Evolutionary conservation across 1,140 invertebrate species (phyloP), one percentile per base, ranked within the genome.

Genomic region (Pygmarrhopalites habei): DNA sequence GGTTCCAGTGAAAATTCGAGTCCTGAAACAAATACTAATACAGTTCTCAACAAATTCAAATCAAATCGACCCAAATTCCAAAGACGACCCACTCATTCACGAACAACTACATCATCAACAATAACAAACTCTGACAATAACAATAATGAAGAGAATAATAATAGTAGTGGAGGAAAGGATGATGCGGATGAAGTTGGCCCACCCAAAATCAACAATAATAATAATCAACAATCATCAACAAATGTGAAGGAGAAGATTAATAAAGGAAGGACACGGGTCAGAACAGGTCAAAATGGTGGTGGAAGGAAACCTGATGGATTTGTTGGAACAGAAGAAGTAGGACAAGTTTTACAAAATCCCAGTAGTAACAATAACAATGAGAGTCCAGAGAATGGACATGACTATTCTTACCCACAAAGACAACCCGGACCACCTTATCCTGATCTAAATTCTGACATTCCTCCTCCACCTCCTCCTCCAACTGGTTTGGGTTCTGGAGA

Each of bases 21-120:
- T n/a, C n/a, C n/a, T 19, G 44, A n/a, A 10, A 25, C 44, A n/a
- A 25, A 25, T n/a, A 47, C 12, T 23, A 53, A 12, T 28, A 25
- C 10, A 53, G 15, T 23, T 26, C 19, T 28, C 49, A 29, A 25
- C 49, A 56, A 41, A 23, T 56, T 19, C 30, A 56, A 56, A 23
- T 39, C 53, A 7, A 56, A 56, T 23, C 53, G 53, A 41, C 53
- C 53, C 3, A 41, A 41, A 28, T 56, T 35, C 35, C 53, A 56
- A 41, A 32, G 53, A 41, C 7, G 44, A 47, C 44, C 44, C 4
- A 7, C 5, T 19, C 12, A 23, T 14, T 14, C 53, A 26, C 15
- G 17, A 10, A 17, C 25, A 7, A 49, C 14, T 19, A 39, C 44
- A 5, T 21, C 44, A 14, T n/a, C 44, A n/a, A 5, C 44, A 10